A percentile compares a stretch with the other conserved stretches of the same genome.
These are phyloP conservation scores for Junonia oenone DNA, from an alignment of 2,888 invertebrate species.

Conservation along the genomic window DNA sequence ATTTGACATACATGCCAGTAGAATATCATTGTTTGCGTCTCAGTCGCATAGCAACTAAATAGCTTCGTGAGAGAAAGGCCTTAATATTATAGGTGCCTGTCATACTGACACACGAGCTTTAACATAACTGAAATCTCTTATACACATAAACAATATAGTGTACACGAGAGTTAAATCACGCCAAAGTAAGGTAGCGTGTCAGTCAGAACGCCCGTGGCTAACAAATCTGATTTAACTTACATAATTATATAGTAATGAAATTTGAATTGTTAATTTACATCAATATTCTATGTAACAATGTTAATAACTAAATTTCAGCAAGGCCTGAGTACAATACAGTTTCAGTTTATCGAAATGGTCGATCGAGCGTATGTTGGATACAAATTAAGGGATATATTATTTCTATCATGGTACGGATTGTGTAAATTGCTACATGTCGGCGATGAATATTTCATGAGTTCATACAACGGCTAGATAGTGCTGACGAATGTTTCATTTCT, in stretches of 20 bases:
- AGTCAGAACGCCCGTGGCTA: too few species aligned
- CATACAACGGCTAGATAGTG: constrained; percentile 1
- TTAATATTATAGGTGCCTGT: too few species aligned
- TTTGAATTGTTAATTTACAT: background rate
- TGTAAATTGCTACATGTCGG: background rate
- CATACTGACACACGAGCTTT: too few species aligned
- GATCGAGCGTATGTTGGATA: background rate
- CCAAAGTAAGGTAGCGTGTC: too few species aligned
- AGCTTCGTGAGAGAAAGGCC: too few species aligned
- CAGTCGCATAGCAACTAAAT: too few species aligned
- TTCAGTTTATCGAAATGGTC: background rate
- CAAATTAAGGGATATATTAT: constrained; percentile 1
- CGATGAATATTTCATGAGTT: constrained; percentile 13
- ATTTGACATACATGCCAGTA: too few species aligned
- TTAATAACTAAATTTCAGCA: background rate
- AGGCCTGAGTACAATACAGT: background rate
- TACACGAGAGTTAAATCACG: too few species aligned
- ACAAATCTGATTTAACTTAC: background rate
- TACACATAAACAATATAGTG: too few species aligned
- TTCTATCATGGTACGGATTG: background rate
- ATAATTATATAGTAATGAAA: background rate
- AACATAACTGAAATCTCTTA: background rate
- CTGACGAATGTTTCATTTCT: background rate
- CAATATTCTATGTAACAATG: background rate
- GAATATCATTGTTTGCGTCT: too few species aligned